Base-by-base conservation (phyloP, 2,113 vertebrate genomes). In the Heterochromis multidens region DNA sequence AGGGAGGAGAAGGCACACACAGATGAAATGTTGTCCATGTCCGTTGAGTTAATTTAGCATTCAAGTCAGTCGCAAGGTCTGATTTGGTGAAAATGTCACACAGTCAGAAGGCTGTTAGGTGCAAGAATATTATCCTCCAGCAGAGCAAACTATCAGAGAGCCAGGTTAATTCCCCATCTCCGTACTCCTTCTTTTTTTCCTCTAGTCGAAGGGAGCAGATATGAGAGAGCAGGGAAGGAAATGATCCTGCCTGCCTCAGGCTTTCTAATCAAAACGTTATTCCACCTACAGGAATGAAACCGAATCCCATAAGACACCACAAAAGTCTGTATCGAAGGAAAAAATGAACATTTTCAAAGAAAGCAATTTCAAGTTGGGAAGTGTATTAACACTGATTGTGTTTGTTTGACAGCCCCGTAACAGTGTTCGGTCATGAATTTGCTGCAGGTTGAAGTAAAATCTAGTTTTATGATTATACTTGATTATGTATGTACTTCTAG, bases 231-330 rank as follows among this genome's bases (percentile, higher is more conserved):
- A 27, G 49, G 57, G 54, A 59, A 85, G 85, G 78, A 92, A 93
- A 93, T 92, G 84, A 92, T 94, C 84, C 85, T 58, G 59, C 49
- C 77, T 72, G 89, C 92, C 90, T 74, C 72, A 3, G 90, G 92
- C 85, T 92, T 92, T 94, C 89, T 92, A 92, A 94, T 94, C 90
- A 95, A 91, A 93, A 92, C 85, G 87, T 88, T 93, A 89, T 92
- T 91, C 86, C 83, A 87, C 80, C 88, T 83, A 84, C 83, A 89
- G 83, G 83, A 92, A 88, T 90, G 89, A 94, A 84, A 88, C 77
- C 6, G 33, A 88, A 84, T 94, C 93, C 89, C 90, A 83, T 59
- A 81, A 87, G 91, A 93, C 81, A 16, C 8, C 46, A 87, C 85
- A 83, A 83, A 89, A 83, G 74, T 23, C 62, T 65, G 77, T 74